These are phyloP conservation scores for Cenopis cana DNA, from an alignment of 2,888 invertebrate genomes.

Conservation along the genomic window DNA sequence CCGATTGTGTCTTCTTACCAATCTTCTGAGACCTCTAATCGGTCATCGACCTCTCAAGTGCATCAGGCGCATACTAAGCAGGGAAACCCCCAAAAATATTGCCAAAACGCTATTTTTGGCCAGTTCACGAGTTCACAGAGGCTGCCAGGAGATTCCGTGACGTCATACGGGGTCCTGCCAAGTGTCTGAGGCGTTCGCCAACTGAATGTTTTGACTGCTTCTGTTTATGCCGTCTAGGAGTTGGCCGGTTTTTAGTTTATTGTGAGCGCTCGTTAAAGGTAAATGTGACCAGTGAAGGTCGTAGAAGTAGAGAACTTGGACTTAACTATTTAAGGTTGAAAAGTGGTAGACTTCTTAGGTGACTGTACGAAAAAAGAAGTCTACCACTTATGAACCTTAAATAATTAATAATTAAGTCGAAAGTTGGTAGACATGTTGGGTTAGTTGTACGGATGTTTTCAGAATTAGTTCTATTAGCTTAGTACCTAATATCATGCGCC, in stretches of 20 bases:
- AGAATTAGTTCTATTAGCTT: too few species aligned
- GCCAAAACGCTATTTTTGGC: conserved; percentile 43
- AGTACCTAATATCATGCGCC: too few species aligned
- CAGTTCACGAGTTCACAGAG: conserved; percentile 45
- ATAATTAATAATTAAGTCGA: too few species aligned
- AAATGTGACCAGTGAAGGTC: background rate
- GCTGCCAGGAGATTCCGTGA: conserved; percentile 62
- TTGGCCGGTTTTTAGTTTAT: conserved; percentile 28
- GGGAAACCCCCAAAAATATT: conserved; percentile 42
- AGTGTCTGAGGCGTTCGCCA: conserved; percentile 65
- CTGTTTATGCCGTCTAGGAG: conserved; percentile 53
- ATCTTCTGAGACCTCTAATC: background rate
- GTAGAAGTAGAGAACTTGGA: background rate
- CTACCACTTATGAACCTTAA: too few species aligned
- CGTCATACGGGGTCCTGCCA: conserved; percentile 70
- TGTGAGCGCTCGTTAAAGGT: conserved; percentile 16
- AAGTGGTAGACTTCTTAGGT: too few species aligned
- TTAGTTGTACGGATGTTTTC: too few species aligned
- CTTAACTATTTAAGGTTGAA: too few species aligned
- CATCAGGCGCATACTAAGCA: conserved; percentile 21
- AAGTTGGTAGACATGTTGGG: too few species aligned
- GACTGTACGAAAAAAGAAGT: too few species aligned
- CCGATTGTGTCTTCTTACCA: too few species aligned
- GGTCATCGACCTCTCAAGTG: conserved; percentile 7
- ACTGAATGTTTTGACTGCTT: conserved; percentile 69